phyloP scores from a whole-genome alignment of 2,797 vertebrate genomes.

The Enteromius radiatus region DNA sequence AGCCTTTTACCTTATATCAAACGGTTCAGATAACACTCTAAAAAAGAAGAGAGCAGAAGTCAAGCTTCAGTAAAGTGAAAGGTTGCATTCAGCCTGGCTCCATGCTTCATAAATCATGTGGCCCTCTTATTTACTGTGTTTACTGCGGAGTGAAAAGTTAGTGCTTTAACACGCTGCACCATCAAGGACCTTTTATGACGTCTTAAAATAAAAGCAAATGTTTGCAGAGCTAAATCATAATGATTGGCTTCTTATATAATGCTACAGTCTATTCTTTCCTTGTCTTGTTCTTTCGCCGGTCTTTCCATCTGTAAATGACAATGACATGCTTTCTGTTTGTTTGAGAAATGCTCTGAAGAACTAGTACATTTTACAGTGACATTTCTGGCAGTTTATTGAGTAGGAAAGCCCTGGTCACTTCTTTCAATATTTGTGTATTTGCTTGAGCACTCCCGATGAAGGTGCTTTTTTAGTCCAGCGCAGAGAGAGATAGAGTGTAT shows the following conservation, averaged over 20 bases:
- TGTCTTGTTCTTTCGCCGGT: background rate
- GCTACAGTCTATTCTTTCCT: background rate
- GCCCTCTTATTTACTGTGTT: conserved; percentile 29
- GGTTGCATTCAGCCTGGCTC: conserved; percentile 12
- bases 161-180: background rate
- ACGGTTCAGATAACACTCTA: background rate
- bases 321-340: background rate
- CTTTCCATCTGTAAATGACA: background rate
- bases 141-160: conserved; percentile 24
- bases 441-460: conserved; percentile 21
- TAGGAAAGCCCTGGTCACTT: conserved; percentile 22
- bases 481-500: conserved; percentile 24
- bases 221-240: background rate
- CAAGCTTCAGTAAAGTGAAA: conserved; percentile 32
- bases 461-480: conserved; percentile 1
- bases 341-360: conserved; percentile 3
- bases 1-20: background rate
- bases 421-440: conserved; percentile 50
- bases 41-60: background rate
- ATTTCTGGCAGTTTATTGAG: conserved; percentile 30
- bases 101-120: conserved; percentile 30
- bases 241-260: background rate
- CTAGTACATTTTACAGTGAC: background rate
- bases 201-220: conserved; percentile 2
- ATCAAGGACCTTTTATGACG: background rate